A percentile compares a stretch with the other conserved stretches of the same genome.
Evolutionary conservation across 53 echinoderm and acorn worm species (phyloP).

Genomic region (Crossaster papposus): DNA sequence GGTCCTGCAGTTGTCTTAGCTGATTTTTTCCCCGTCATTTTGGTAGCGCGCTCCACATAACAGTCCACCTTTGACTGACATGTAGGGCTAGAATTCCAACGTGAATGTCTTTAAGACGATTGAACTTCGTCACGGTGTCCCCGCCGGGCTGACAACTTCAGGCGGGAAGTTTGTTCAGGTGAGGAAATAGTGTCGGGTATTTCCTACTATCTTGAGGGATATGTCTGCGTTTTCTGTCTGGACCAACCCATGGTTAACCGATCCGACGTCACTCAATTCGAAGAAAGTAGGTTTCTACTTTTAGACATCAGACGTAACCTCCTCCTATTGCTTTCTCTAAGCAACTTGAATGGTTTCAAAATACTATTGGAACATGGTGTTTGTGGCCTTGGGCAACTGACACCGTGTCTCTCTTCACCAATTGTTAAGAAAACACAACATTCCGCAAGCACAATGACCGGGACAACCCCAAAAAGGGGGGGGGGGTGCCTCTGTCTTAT

Average conservation of each 20-base stretch:
- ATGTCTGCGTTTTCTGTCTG: constrained; percentile 3
- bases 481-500: too few relatives aligned
- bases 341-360: neutral
- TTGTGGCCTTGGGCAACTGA: too few relatives aligned
- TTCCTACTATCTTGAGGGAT: neutral
- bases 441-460: too few relatives aligned
- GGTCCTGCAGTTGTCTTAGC: too few relatives aligned
- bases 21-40: too few relatives aligned
- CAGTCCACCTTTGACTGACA: too few relatives aligned
- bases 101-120: neutral
- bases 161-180: constrained; percentile 30
- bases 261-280: neutral
- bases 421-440: too few relatives aligned
- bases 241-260: constrained; percentile 11
- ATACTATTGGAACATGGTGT: neutral
- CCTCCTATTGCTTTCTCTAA: neutral
- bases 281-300: neutral
- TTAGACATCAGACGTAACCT: neutral
- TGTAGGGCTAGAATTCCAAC: too few relatives aligned
- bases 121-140: too few relatives aligned
- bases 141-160: neutral
- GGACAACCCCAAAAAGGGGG: too few relatives aligned
- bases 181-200: constrained; percentile 15
- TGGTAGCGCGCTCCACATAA: too few relatives aligned
- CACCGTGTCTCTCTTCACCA: too few relatives aligned